Base-by-base conservation (phyloP, 1,140 invertebrate genomes). In the Aphis craccivora region DNA sequence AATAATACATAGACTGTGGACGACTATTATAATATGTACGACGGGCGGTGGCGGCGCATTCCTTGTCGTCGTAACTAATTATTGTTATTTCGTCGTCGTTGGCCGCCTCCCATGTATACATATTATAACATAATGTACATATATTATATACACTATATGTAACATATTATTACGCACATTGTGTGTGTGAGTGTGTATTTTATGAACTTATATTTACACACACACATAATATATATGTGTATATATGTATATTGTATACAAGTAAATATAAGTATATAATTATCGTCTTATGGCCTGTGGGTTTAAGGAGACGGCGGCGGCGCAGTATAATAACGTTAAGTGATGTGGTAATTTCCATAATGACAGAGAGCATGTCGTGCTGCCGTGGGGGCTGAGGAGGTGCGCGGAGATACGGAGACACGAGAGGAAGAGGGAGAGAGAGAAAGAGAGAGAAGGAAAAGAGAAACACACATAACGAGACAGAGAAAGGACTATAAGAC, bases 261-360 rank as follows among this genome's bases (percentile, higher is more conserved):
- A 40, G 83, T 86, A 25, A 5, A 40, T 40, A 35, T 23, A 9
- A n/a, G 87, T 90, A 40, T 76, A 45, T 76, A 45, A 91, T 76
- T 43, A 76, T 51, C 37, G 53, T 91, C 37, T 40, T 76, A 35
- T 37, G 25, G 53, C 55, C 51, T n/a, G 53, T 84, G 83, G 83
- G 83, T 84, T 84, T 84, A 40, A 40, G 37, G 37, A 84, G 43
- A n/a, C 40, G 40, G 86, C 86, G 86, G 35, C 60, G 37, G 37
- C n/a, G 20, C 81, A 40, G 81, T 40, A 83, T 88, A 22, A 51
- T 60, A 60, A 48, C 23, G 88, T 92, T 53, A 53, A 92, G 91
- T 83, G 91, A 92, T 81, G 67, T 53, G 91, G 91, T 92, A 83
- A 84, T 92, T 92, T 92, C 40, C 88, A 48, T 92, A 84, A 92